Evolutionary conservation across 64 coral and sea anemone species (phyloP).

Genomic region (Montipora foliosa): DNA sequence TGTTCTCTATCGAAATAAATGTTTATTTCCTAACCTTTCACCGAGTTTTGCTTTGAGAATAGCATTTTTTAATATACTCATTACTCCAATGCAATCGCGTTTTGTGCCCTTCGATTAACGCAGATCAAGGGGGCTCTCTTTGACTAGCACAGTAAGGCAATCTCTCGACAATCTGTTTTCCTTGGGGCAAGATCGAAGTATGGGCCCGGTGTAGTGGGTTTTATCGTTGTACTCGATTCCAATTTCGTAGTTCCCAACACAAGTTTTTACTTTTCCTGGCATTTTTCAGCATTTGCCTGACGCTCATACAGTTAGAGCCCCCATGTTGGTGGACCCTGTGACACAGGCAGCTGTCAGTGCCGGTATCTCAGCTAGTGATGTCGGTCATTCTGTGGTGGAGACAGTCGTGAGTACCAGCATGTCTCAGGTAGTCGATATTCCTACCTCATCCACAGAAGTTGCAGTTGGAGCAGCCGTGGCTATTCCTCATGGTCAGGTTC

Average conservation of each 20-base stretch:
- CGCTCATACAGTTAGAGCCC: constrained; percentile 56
- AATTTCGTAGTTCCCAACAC: too few relatives aligned
- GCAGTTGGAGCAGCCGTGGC: constrained; percentile 35
- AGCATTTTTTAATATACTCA: background rate
- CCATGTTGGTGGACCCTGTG: constrained; percentile 80
- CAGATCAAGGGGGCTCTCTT: too few relatives aligned
- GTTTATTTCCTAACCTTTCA: too few relatives aligned
- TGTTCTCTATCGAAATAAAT: too few relatives aligned
- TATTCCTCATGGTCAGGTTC: constrained; percentile 47
- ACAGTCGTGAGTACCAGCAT: constrained; percentile 73
- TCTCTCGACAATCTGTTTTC: too few relatives aligned
- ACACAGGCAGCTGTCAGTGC: constrained; percentile 94
- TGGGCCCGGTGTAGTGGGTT: too few relatives aligned
- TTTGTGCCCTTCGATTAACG: too few relatives aligned
- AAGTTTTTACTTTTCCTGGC: background rate
- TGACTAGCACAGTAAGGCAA: too few relatives aligned
- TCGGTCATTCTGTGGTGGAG: constrained; percentile 74
- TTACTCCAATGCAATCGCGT: too few relatives aligned
- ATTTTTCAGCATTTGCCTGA: constrained; percentile 72
- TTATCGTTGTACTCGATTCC: too few relatives aligned
- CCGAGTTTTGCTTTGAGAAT: background rate
- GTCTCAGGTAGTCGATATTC: constrained; percentile 82
- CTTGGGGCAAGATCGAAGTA: too few relatives aligned
- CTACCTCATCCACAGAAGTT: constrained; percentile 52
- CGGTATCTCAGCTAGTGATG: constrained; percentile 88